Base-by-base conservation (phyloP, 2,888 invertebrate species). In the Melangyna quadrimaculata region DNA sequence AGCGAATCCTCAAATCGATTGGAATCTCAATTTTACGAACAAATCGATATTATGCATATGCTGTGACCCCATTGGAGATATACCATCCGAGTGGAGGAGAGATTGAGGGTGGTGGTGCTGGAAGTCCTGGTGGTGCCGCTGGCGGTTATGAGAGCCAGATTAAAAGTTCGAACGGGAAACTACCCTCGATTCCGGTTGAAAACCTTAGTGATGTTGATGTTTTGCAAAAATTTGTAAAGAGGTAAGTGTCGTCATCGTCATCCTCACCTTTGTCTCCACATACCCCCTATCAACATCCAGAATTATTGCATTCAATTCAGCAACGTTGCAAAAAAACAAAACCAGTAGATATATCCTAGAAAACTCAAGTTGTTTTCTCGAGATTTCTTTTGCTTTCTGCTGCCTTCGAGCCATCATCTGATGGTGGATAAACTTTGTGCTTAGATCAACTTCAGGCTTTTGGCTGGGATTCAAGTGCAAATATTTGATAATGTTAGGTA, bases 151-250 rank as follows among this genome's bases (percentile, higher is more conserved):
- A 87, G 22, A 78, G 69, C 65, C 80, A 87, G 78, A 78, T 80
- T 70, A 86, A 83, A 82, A 83, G 78, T 74, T 88, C 88, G 67
- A 88, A 88, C 88, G 90, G 90, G 87, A 91, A 91, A 88, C 87
- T 92, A 88, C 92, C 92, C 89, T 91, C 91, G 71, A 92, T 92
- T 88, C 92, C 92, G 37, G 91, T 92, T 88, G 92, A 92, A 78
- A 90, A 91, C 84, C 90, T 92, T 43, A 92, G 92, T 88, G 92
- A 92, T 90, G 91, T 90, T 73, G 97, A 98, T 89, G 95, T 98
- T 0, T 93, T 98, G 71, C 95, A 96, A 89, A 96, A 98, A 88
- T 98, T 97, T 89, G 94, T 98, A 79, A 96, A 95, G 90, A 94
- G 97, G 97, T 92, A 87, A 86, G 77, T 88, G 90, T 88, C 14